These are phyloP conservation scores for Chironomus tentans DNA, from an alignment of 2,888 invertebrate genomes.

Conservation along the genomic window DNA sequence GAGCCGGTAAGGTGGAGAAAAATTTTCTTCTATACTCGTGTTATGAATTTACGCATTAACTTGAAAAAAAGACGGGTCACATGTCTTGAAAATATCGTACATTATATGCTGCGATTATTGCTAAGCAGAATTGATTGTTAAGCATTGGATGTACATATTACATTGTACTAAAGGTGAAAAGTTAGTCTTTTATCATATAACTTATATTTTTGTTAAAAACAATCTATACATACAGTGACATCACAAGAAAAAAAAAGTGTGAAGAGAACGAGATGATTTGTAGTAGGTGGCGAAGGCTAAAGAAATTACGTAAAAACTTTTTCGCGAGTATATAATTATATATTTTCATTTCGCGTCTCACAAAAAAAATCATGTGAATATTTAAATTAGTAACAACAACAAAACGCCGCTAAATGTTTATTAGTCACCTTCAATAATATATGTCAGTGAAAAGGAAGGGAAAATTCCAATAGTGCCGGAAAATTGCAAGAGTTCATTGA, in stretches of 20 bases:
- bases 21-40: too few relatives aligned
- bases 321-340: neutral
- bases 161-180: too few relatives aligned
- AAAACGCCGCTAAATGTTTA: neutral
- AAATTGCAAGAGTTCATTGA: conserved; percentile 7
- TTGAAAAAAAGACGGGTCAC: too few relatives aligned
- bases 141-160: too few relatives aligned
- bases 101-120: too few relatives aligned
- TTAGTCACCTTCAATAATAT: neutral
- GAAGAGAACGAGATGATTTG: neutral
- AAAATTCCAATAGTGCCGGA: conserved; percentile 12
- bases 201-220: too few relatives aligned
- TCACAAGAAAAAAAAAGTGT: neutral
- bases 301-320: conserved; percentile 13
- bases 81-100: too few relatives aligned
- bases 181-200: too few relatives aligned
- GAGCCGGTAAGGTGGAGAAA: too few relatives aligned
- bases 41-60: too few relatives aligned
- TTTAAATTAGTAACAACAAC: neutral
- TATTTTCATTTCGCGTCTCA: neutral
- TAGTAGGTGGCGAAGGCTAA: conserved; percentile 5
- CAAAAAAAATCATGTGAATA: conserved; percentile 16
- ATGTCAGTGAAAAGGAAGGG: neutral
- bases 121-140: too few relatives aligned
- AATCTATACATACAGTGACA: too few relatives aligned